A percentile compares a stretch with the other conserved stretches of the same genome.
Evolutionary conservation across 1,140 invertebrate genomes (phyloP).

Genomic region (Halotydeus destructor): DNA sequence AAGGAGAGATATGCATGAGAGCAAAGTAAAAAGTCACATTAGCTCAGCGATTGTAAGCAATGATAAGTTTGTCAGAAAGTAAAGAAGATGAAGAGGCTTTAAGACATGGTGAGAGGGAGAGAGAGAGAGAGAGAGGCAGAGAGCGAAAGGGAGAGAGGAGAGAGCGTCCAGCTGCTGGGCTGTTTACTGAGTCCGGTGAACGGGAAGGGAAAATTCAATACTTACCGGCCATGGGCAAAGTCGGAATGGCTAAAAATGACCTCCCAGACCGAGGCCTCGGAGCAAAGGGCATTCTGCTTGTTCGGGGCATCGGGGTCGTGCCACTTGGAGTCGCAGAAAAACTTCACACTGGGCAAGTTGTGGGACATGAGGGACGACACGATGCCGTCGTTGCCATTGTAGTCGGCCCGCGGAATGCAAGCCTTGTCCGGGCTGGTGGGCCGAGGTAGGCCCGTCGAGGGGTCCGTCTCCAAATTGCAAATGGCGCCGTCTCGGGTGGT

Average conservation of each 20-base stretch:
- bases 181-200: neutral
- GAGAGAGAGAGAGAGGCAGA: neutral
- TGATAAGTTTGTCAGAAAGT: too few species aligned
- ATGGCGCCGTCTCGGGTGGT: neutral
- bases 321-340: too few species aligned
- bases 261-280: neutral
- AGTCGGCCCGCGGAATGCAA: too few species aligned
- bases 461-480: neutral
- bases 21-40: too few species aligned
- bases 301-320: neutral
- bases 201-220: neutral
- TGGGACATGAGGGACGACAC: neutral
- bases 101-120: neutral
- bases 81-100: too few species aligned
- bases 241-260: neutral
- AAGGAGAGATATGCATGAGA: too few species aligned
- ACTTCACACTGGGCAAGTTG: neutral
- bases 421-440: too few species aligned
- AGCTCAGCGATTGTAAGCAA: too few species aligned
- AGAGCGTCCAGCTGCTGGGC: neutral
- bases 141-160: neutral
- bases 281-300: constrained; percentile 1
- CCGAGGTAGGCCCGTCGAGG: too few species aligned
- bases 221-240: too few species aligned
- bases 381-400: too few species aligned